phyloP scores from a whole-genome alignment of 53 echinoderm and acorn worm genomes.

The Mesocentrotus franciscanus region DNA sequence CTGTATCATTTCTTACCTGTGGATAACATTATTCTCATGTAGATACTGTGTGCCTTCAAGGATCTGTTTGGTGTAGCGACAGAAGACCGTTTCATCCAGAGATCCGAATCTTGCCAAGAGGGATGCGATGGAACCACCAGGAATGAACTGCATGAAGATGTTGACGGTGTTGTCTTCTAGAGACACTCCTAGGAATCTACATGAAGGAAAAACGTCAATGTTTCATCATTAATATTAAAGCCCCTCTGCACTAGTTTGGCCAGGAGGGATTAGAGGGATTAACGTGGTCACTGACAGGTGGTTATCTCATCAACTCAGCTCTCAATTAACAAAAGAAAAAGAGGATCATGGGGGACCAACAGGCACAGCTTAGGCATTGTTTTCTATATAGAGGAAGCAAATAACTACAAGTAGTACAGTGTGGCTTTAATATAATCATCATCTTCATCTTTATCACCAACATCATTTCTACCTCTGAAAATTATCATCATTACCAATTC shows the following conservation, averaged over 20 bases:
- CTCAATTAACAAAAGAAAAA: no score
- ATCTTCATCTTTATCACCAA: not conserved
- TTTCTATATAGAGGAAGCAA: no score
- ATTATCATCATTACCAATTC: not conserved
- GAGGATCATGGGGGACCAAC: no score
- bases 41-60: slow-evolving; percentile 93
- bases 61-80: slow-evolving; percentile 93
- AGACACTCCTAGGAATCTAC: slow-evolving; percentile 91
- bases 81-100: slow-evolving; percentile 93
- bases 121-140: slow-evolving; percentile 93
- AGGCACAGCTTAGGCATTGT: no score
- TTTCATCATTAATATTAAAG: not conserved
- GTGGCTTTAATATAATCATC: not conserved
- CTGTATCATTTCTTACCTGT: slow-evolving; percentile 75
- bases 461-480: not conserved
- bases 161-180: slow-evolving; percentile 87
- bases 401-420: no score
- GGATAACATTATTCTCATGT: slow-evolving; percentile 95
- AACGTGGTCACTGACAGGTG: no score
- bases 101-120: slow-evolving; percentile 95
- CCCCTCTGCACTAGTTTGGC: no score
- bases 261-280: no score
- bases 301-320: no score
- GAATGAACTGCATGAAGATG: slow-evolving; percentile 99
- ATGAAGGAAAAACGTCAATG: not conserved